Evolutionary conservation across 2,113 vertebrate genomes (phyloP), one percentile per base, ranked within the genome.

Genomic region (Tetrao urogallus): DNA sequence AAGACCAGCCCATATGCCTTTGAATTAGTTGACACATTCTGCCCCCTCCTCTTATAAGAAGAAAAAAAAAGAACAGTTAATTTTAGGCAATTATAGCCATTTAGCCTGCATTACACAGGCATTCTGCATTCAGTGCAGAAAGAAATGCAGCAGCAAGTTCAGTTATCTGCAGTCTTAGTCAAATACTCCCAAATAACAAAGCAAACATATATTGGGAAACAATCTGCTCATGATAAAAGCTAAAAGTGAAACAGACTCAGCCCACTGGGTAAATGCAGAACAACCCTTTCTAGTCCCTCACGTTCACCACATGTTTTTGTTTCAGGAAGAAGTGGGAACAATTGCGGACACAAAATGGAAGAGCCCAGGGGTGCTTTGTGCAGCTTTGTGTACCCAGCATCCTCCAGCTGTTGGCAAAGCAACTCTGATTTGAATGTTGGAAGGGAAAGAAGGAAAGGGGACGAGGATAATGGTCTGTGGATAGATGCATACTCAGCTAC

Each of bases 241-340:
- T 72, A 77, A 64, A 50, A 52, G 27, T 57, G 70, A 83, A 54
- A 10, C 18, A 65, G 25, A 6, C 28, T 84, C 11, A 67, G 18
- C 6, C 15, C 11, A 19, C 0, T 0, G 7, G 8, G 19, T 78
- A 89, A 88, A 54, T 2, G 5, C 38, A 67, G 30, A 70, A 34
- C 56, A 72, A 10, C 19, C 20, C 27, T 71, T 47, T 60, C 40
- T 56, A 17, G 38, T 77, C 27, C 61, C 16, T 74, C 13, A 54
- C 5, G 2, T 63, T 86, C 40, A 52, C 10, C 50, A 4, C 3
- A 2, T 43, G 17, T 75, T 94, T 94, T 67, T 92, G 22, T 97
- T 97, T 89, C 94, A 96, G 95, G 61, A 85, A 86, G 20, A 52
- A 60, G 17, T 4, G 5, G 54, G 45, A 93, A 58, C 34, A 60